Percentiles rank a stretch among this genome's conserved stretches.
Evolutionary conservation across 2,113 vertebrate species (phyloP).

Genomic region (Poecile atricapillus): DNA sequence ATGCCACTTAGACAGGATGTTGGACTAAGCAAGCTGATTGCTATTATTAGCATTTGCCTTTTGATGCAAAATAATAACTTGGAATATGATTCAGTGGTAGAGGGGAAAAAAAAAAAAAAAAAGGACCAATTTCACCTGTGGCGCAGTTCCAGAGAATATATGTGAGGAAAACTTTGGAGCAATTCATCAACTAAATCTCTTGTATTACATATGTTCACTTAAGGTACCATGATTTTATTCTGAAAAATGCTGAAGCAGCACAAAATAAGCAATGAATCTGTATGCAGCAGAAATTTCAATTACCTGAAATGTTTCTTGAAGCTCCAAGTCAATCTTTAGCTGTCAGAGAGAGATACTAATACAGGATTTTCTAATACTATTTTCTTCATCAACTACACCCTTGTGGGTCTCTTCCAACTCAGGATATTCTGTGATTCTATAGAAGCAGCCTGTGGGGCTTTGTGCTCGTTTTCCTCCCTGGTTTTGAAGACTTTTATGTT

Average conservation of each 20-base stretch:
- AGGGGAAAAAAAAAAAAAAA: neutral
- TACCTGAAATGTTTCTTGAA: neutral
- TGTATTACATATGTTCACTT: neutral
- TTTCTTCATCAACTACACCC: neutral
- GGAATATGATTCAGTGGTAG: neutral
- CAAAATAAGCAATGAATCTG: neutral
- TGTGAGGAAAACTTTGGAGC: neutral
- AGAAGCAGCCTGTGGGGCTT: neutral
- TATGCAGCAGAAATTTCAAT: conserved; percentile 2
- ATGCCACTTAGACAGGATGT: neutral
- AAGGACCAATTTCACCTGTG: neutral
- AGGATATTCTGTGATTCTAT: neutral
- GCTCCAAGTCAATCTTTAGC: neutral
- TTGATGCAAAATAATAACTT: neutral
- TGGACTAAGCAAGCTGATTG: neutral
- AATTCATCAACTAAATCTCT: conserved; percentile 27
- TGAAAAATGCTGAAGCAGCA: conserved; percentile 2
- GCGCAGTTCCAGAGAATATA: neutral
- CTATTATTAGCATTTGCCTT: conserved; percentile 4
- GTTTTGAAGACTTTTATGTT: neutral
- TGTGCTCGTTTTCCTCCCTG: neutral
- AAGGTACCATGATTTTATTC: conserved; percentile 15
- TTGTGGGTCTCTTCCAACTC: neutral
- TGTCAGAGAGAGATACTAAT: neutral
- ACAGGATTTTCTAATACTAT: neutral